Base-by-base conservation (phyloP, 2,888 invertebrate genomes). In the Caenorhabditis auriculariae region DNA sequence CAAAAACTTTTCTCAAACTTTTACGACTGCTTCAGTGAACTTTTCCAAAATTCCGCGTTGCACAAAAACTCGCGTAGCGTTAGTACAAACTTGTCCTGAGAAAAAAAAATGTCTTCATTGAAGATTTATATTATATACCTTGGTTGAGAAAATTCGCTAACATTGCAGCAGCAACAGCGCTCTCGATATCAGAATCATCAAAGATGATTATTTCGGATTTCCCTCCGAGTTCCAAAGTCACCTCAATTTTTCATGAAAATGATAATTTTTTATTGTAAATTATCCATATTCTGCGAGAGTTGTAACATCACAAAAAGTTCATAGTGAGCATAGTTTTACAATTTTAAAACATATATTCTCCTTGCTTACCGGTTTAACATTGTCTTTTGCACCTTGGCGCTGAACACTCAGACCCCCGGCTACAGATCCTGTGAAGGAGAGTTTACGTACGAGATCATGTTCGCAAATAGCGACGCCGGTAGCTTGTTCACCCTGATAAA, bases 91-190 rank as follows among this genome's bases (percentile, higher is more conserved):
- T 85, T 87, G 75, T 4, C 80, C 86, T 32, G 35, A n/a, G n/a
- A 32, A 32, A 32, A 32, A 32, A 32, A n/a, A 32, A n/a, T n/a
- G n/a, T 32, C 9, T n/a, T n/a, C n/a, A n/a, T n/a, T n/a, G n/a
- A n/a, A n/a, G n/a, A n/a, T n/a, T n/a, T n/a, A n/a, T n/a, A n/a
- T n/a, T n/a, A n/a, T n/a, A 12, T n/a, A 32, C 35, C 62, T 71
- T 87, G 86, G 29, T 84, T 84, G 23, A 84, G 80, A 74, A 86
- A 87, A 78, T 87, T 87, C 12, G 86, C 87, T 74, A 86, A 68
- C 81, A 87, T 82, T 17, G 86, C 84, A 2, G 85, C 85, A 60
- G 85, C 85, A 15, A 86, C 85, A 32, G 86, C 86, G 69, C 84
- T 83, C 28, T 84, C 83, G 19, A 87, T 35, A 69, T 86, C 78